Conservation (phyloP, 2,113 vertebrate genomes). For the Mus musculus region DNA sequence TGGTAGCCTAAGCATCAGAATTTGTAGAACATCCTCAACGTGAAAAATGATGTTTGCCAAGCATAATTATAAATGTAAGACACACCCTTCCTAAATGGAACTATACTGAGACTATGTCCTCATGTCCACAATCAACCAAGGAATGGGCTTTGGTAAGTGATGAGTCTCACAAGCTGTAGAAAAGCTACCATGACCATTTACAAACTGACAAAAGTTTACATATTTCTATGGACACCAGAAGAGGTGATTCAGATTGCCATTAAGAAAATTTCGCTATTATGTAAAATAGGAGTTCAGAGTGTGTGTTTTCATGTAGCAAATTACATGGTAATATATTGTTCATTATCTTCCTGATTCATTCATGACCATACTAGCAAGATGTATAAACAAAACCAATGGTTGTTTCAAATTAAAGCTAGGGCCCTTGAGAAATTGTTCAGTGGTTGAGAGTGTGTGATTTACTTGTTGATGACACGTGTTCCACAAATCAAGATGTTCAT, state of each 20-base stretch:
- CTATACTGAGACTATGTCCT: background rate
- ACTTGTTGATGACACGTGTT: background rate
- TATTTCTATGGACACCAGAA: background rate
- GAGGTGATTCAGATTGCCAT: background rate
- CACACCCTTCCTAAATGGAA: fast-evolving
- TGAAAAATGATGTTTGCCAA: background rate
- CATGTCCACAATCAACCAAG: background rate
- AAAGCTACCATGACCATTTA: background rate
- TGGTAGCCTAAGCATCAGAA: background rate
- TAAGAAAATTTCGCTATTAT: background rate
- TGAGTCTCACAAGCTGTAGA: background rate
- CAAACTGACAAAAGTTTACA: background rate
- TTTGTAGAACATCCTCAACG: background rate
- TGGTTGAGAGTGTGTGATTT: background rate
- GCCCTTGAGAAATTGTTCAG: background rate
- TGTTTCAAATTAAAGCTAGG: background rate
- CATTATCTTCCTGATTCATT: background rate
- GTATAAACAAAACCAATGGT: background rate
- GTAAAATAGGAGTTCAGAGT: background rate
- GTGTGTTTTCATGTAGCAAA: background rate
- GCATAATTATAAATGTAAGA: background rate
- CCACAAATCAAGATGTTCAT: background rate
- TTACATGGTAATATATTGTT: background rate
- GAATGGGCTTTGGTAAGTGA: background rate
- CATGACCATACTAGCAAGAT: background rate